Base-by-base conservation (phyloP, 2,797 vertebrate species). In the Sciaenops ocellatus region DNA sequence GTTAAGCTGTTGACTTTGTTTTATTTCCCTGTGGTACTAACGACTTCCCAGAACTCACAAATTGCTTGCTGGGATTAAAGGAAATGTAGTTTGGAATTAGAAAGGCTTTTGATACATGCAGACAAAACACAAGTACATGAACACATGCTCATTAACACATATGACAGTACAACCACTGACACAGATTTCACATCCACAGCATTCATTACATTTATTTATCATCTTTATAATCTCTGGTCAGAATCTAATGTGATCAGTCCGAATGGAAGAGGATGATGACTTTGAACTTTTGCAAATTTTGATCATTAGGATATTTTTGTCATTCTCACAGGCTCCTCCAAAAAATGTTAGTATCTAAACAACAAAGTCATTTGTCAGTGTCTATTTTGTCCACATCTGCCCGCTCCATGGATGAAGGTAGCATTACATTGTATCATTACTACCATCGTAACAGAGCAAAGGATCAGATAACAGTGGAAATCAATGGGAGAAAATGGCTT, bases 1-100 rank as follows among this genome's bases (percentile, higher is more conserved):
- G 60, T 71, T 90, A 90, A 91, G 86, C 89, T 87, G 60, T 41
- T 51, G 56, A 47, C 61, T 87, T 84, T 87, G 73, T 90, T 92
- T 84, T 76, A 79, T 89, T 91, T 83, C 81, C 82, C 77, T 82
- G 75, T 61, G 79, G 76, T 82, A 87, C 81, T 91, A 91, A 87
- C 80, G 38, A 84, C 77, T 93, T 93, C 87, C 73, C 56, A 79
- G 85, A 88, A 90, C 61, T 80, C 60, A 63, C 68, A 89, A 89
- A 90, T 80, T 76, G 83, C 80, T 85, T 74, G 69, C 67, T 72
- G 60, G 85, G 90, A 94, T 94, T 93, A 94, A 85, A 85, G 47
- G 15, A 87, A 90, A 84, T 78, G 67, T 78, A 85, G 75, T 87
- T 82, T 80, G 81, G 68, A 91, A 84, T 93, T 84, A 79, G 13